Evolutionary conservation across 2,797 vertebrate genomes (phyloP).

Genomic region (Gadopsis marmoratus): DNA sequence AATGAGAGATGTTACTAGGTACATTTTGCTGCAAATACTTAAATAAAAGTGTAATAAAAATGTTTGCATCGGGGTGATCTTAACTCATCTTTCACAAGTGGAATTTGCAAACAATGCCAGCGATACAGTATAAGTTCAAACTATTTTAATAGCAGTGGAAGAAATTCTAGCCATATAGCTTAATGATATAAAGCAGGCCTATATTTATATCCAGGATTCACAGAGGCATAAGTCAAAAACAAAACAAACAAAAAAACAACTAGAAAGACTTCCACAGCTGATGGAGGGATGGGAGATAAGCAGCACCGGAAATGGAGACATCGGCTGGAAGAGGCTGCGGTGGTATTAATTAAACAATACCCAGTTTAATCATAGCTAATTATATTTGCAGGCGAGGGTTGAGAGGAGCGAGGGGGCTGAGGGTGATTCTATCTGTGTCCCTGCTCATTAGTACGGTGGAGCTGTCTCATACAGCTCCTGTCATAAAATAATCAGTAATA

Average conservation of each 20-base stretch:
- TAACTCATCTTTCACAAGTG: background rate
- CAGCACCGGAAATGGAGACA: slow-evolving; percentile 74
- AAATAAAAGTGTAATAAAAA: too few species aligned
- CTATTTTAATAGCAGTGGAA: slow-evolving; percentile 10
- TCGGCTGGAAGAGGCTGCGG: slow-evolving; percentile 62
- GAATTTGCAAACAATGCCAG: slow-evolving; percentile 2
- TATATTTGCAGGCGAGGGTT: slow-evolving; percentile 84
- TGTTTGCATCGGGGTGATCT: background rate
- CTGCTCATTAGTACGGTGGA: slow-evolving; percentile 66
- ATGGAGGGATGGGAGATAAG: slow-evolving; percentile 62
- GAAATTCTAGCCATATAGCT: background rate
- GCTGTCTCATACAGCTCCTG: slow-evolving; percentile 57
- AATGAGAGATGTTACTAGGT: background rate
- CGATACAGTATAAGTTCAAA: background rate
- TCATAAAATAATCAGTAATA: slow-evolving; percentile 60
- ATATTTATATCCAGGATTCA: slow-evolving; percentile 45
- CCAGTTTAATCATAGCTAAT: slow-evolving; percentile 91
- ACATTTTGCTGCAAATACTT: background rate
- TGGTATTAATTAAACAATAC: slow-evolving; percentile 89
- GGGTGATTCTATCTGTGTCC: slow-evolving; percentile 73
- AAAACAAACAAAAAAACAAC: slow-evolving; percentile 55
- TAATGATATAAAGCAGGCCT: slow-evolving; percentile 1
- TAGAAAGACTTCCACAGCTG: slow-evolving; percentile 55
- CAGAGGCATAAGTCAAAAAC: slow-evolving; percentile 43
- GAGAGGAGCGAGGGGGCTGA: slow-evolving; percentile 71